Percentiles rank a stretch among this genome's conserved stretches.
Conservation (phyloP, 2,888 invertebrate genomes). For the Mystacides longicornis region DNA sequence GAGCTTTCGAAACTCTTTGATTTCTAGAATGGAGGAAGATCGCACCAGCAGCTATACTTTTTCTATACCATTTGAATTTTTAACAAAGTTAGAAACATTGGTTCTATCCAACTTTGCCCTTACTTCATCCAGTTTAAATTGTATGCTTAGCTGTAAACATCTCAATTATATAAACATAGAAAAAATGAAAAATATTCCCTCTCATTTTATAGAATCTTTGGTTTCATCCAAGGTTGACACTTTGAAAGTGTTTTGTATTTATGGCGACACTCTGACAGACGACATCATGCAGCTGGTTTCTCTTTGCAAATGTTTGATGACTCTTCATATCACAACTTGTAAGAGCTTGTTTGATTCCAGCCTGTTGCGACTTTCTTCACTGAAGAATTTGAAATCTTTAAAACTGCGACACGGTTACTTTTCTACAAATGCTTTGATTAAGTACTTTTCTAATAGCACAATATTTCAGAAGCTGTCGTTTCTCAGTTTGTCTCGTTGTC, state of each 20-base stretch:
- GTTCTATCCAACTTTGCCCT: constrained; percentile 47
- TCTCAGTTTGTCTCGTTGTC: constrained; percentile 44
- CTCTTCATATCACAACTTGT: constrained; percentile 47
- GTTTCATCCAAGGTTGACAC: constrained; percentile 40
- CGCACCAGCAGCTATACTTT: constrained; percentile 46
- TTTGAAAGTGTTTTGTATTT: constrained; percentile 42
- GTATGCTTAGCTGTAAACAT: constrained; percentile 44
- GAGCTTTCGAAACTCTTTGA: constrained; percentile 47
- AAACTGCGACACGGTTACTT: constrained; percentile 49
- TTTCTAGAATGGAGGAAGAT: constrained; percentile 39
- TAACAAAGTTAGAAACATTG: constrained; percentile 41
- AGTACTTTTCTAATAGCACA: constrained; percentile 45
- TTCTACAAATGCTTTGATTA: constrained; percentile 43
- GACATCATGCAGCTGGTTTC: constrained; percentile 43
- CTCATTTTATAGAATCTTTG: constrained; percentile 44
- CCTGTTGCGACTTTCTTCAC: constrained; percentile 40
- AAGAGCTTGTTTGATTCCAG: constrained; percentile 49
- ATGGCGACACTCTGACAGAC: constrained; percentile 47
- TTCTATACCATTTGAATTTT: constrained; percentile 45
- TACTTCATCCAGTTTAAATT: constrained; percentile 43
- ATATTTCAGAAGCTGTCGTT: constrained; percentile 43
- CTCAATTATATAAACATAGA: constrained; percentile 48
- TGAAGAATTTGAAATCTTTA: constrained; percentile 43
- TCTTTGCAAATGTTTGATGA: constrained; percentile 39
- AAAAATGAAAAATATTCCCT: constrained; percentile 49